phyloP scores from a whole-genome alignment of 2,113 vertebrate genomes.

The Chiloscyllium plagiosum region DNA sequence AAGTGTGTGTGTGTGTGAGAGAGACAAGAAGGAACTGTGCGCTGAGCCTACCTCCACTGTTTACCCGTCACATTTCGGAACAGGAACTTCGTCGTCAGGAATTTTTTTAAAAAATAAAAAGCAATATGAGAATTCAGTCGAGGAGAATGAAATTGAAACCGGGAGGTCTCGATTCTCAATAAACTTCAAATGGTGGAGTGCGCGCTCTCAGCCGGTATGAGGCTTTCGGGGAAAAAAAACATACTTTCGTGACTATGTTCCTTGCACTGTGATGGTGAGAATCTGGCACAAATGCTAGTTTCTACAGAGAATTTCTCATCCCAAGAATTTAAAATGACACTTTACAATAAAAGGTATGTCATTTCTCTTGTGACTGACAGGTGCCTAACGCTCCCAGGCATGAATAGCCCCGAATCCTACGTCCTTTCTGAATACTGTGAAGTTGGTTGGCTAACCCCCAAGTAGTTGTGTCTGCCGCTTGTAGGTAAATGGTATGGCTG shows the following conservation, averaged over 20 bases:
- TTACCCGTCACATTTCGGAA: background rate
- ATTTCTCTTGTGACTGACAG: too few relatives aligned
- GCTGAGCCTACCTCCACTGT: too few relatives aligned
- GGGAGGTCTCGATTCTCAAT: background rate
- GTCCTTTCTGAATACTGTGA: background rate
- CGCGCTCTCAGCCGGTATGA: background rate
- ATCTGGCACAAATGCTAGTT: background rate
- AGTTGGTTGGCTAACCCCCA: background rate
- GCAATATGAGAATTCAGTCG: background rate
- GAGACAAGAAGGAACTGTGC: background rate
- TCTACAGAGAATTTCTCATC: background rate
- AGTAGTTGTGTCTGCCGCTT: background rate
- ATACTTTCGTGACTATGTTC: background rate
- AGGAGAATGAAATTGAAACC: background rate
- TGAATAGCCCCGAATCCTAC: background rate
- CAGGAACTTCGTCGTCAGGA: background rate
- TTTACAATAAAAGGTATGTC: background rate
- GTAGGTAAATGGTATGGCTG: background rate
- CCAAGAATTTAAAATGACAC: background rate
- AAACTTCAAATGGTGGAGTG: background rate
- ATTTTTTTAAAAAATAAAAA: too few relatives aligned
- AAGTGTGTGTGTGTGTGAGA: too few relatives aligned
- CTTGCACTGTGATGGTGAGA: background rate
- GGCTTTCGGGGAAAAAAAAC: too few relatives aligned
- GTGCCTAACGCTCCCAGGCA: too few relatives aligned